These are phyloP conservation scores for Podilymbus podiceps DNA, from an alignment of 2,113 vertebrate genomes.

Conservation along the genomic window DNA sequence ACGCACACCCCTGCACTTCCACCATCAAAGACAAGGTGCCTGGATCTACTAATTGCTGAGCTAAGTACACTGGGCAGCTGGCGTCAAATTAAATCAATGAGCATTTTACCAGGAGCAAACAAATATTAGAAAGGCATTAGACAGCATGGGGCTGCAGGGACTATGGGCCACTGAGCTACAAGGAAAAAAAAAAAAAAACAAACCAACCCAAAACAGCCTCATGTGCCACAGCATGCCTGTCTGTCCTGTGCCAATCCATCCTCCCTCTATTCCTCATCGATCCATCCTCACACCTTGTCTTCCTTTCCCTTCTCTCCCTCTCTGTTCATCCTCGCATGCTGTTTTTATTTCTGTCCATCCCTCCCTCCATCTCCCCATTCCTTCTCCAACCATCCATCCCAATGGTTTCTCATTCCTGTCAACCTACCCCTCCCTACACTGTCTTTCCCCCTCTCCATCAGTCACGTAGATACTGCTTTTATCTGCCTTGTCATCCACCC, in stretches of 20 bases:
- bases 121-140: not conserved
- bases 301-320: not conserved
- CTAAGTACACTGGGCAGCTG: conserved; percentile 42
- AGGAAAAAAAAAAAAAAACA: not conserved
- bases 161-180: not conserved
- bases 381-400: not conserved
- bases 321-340: not conserved
- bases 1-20: not conserved
- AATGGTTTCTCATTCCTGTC: not conserved
- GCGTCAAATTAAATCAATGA: conserved; percentile 27
- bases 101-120: not conserved
- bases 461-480: not conserved
- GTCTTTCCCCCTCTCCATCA: not conserved
- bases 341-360: no score
- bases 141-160: not conserved
- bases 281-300: not conserved
- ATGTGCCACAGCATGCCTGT: not conserved
- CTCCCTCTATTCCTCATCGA: not conserved
- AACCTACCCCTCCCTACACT: not conserved
- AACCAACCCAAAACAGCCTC: not conserved
- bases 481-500: not conserved
- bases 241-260: not conserved
- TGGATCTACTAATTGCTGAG: conserved; percentile 14
- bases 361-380: not conserved
- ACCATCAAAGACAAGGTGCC: not conserved